Conservation (phyloP, 2,888 invertebrate species). For the Vanessa cardui region DNA sequence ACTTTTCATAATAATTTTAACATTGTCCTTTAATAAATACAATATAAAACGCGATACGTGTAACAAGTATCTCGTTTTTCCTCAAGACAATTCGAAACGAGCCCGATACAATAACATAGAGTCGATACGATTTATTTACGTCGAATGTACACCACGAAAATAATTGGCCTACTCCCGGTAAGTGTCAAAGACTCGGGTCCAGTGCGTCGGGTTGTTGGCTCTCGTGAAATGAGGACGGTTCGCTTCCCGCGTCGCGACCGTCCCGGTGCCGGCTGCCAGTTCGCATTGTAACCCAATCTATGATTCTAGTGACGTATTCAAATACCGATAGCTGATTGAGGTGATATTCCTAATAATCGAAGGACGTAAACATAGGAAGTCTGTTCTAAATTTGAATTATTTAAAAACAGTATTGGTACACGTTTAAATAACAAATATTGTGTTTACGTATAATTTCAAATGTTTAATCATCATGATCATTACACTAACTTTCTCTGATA, state of each 20-base stretch:
- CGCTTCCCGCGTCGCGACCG: conserved; percentile 42
- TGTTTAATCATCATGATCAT: too few relatives aligned
- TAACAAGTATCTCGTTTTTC: neutral
- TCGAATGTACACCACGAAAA: conserved; percentile 55
- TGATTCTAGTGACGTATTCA: neutral
- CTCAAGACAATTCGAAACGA: neutral
- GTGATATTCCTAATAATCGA: too few relatives aligned
- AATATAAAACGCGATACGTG: too few relatives aligned
- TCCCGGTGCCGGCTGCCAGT: conserved; percentile 18
- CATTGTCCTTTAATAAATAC: too few relatives aligned
- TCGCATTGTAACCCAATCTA: conserved; percentile 4
- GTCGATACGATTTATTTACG: conserved; percentile 58
- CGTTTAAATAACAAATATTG: too few relatives aligned
- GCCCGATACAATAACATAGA: conserved; percentile 45
- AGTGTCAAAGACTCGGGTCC: conserved; percentile 54
- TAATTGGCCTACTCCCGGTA: conserved; percentile 56
- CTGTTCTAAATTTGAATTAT: too few relatives aligned
- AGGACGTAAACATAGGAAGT: too few relatives aligned
- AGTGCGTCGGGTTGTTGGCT: conserved; percentile 52
- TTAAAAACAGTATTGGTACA: too few relatives aligned
- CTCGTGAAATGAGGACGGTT: conserved; percentile 49
- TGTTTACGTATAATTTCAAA: too few relatives aligned
- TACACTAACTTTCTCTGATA: too few relatives aligned
- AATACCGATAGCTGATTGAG: too few relatives aligned
- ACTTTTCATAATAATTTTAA: too few relatives aligned